These are phyloP conservation scores for Tachystola acroxantha DNA, from an alignment of 2,888 invertebrate genomes.

Conservation along the genomic window DNA sequence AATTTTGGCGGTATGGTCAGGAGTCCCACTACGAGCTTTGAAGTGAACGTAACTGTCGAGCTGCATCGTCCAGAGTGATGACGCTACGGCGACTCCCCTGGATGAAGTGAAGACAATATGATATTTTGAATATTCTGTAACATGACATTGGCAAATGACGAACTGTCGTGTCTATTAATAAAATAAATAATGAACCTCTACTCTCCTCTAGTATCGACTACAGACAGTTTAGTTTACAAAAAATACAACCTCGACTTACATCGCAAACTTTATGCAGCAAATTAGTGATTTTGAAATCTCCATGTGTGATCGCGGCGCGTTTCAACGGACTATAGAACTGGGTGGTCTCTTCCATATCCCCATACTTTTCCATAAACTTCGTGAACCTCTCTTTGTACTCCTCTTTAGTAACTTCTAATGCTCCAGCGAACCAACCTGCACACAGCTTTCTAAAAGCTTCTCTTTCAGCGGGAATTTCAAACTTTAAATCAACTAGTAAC, in stretches of 20 bases:
- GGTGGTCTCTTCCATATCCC: conserved; percentile 11
- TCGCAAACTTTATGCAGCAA: conserved; percentile 13
- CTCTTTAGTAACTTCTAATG: conserved; percentile 21
- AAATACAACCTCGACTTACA: neutral
- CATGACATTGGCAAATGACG: too few relatives aligned
- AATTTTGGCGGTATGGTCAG: too few relatives aligned
- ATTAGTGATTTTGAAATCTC: conserved; percentile 46
- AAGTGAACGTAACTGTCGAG: too few relatives aligned
- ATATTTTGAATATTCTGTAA: too few relatives aligned
- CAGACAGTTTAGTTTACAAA: too few relatives aligned
- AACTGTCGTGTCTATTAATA: too few relatives aligned
- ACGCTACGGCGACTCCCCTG: too few relatives aligned
- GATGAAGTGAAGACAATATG: too few relatives aligned
- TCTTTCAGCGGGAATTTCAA: conserved; percentile 12
- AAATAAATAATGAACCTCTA: too few relatives aligned
- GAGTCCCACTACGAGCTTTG: too few relatives aligned
- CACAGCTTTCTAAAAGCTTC: conserved; percentile 11
- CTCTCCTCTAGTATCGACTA: too few relatives aligned
- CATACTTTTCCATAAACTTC: conserved; percentile 17
- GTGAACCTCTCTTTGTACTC: conserved; percentile 27
- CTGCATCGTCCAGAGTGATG: too few relatives aligned
- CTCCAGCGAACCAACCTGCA: conserved; percentile 13
- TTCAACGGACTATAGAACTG: conserved; percentile 20
- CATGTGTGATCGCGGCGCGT: conserved; percentile 35
- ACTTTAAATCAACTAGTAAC: conserved; percentile 19